Base-by-base conservation (phyloP, 2,888 invertebrate genomes). In the Dione vanillae region DNA sequence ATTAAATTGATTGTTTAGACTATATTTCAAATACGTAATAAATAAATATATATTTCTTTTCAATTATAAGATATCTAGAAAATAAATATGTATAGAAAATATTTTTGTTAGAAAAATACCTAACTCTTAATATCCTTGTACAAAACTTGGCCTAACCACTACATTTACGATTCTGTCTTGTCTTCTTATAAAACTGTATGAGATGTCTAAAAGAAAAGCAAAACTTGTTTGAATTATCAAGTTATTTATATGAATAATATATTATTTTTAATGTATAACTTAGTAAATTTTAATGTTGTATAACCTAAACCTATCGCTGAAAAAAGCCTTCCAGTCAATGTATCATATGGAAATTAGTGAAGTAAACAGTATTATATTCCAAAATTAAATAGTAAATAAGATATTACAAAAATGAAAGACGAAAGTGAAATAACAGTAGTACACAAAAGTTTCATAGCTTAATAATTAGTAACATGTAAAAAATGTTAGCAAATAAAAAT, bases 361-460 rank as follows among this genome's bases (percentile, higher is more conserved):
- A 70, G 10, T 37, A 45, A 67, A 66, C 70, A 70, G 62, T 73
- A 70, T 73, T 68, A 68, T 71, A 73, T 58, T 62, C 59, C 65
- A 68, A 54, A 20, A 59, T 69, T 67, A 65, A 70, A 72, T 71
- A 68, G 65, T 72, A 71, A 68, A 76, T 78, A 78, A 79, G 73
- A 78, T 79, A 73, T 74, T 73, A 76, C 69, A 73, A 72, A 76
- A 77, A 88, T 91, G 92, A 92, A 92, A 92, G 92, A 92, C 92
- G 85, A 91, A 88, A 92, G 92, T 92, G 92, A 92, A 90, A 88
- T 86, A 86, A 82, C 70, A 79, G 83, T 91, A 92, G 89, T 84
- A 80, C 82, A 78, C 70, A 61, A 71, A 67, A 62, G 65, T 64
- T 58, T 59, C 72, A 68, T 72, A 68, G 65, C 40, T 35, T 66